Evolutionary conservation across 2,113 vertebrate genomes (phyloP).

Genomic region (Mastomys natalensis): DNA sequence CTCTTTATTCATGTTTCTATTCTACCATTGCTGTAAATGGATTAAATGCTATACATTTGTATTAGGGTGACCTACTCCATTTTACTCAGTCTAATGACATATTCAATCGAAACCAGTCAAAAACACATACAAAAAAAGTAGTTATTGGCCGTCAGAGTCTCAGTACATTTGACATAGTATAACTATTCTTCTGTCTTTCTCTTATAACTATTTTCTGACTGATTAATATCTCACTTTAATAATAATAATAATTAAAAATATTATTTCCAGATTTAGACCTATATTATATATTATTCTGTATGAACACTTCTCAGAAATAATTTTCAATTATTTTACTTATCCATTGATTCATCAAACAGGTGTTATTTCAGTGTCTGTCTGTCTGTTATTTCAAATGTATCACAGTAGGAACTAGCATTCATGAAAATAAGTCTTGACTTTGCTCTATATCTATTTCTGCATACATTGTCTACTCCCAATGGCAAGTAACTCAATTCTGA

Average conservation of each 20-base stretch:
- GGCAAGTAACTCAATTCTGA: neutral
- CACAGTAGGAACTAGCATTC: neutral
- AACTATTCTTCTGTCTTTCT: neutral
- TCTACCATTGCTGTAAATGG: neutral
- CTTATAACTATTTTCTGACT: neutral
- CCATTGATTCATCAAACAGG: neutral
- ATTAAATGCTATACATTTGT: neutral
- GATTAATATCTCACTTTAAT: neutral
- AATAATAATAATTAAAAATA: neutral
- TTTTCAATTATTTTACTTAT: neutral
- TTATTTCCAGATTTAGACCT: neutral
- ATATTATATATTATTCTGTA: neutral
- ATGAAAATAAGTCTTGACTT: neutral
- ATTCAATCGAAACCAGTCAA: too few relatives aligned
- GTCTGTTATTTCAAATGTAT: neutral
- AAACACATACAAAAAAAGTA: neutral
- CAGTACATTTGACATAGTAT: neutral
- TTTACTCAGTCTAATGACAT: neutral
- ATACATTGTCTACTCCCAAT: neutral
- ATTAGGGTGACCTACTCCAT: too few relatives aligned
- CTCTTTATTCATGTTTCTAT: neutral
- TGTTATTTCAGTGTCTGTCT: neutral
- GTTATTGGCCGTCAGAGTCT: neutral
- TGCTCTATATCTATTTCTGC: neutral
- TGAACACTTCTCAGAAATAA: neutral